Evolutionary conservation across 1,140 invertebrate species (phyloP), one percentile per base, ranked within the genome.

Genomic region (Micrasema minimum): DNA sequence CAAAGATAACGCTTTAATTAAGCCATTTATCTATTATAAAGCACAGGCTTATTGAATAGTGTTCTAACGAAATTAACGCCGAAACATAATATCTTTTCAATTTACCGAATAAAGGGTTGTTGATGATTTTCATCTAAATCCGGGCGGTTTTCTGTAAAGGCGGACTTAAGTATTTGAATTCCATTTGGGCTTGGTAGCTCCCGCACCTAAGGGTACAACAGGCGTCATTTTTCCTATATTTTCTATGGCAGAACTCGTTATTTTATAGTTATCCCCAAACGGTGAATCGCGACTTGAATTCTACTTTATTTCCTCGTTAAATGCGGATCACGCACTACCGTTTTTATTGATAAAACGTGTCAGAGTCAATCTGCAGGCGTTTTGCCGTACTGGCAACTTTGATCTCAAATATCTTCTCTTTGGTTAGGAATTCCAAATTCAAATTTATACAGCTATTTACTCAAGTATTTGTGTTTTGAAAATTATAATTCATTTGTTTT

Each of bases 291-390:
- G 14, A 31, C 31, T 38, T 35, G 48, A 35, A 57, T 51, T 53
- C 14, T 31, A 20, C n/a, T 46, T 65, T n/a, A 22, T 1, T 37
- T 26, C 11, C 31, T 20, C 14, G 38, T 6, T 46, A 48, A 23
- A 57, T 43, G 62, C 18, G 31, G 18, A 18, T 41, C 70, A 62
- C 70, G 70, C 70, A 72, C 55, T 4, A 31, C 51, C 26, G 37
- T 43, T 71, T 71, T 72, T 53, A 72, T 72, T 72, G 16, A 66
- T 18, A 12, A 11, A 23, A 62, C 65, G 70, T 72, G 70, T 50
- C 62, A 41, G 26, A 37, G n/a, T 46, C 26, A 65, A 71, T 57
- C 35, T 43, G 16, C 37, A 22, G 35, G 59, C 1, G 23, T 35
- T 57, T 57, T 37, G 26, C 37, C n/a, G n/a, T n/a, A n/a, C n/a